Percentiles rank a stretch among this genome's conserved stretches.
phyloP scores from a whole-genome alignment of 2,888 invertebrate species.

The Cryptus armator region DNA sequence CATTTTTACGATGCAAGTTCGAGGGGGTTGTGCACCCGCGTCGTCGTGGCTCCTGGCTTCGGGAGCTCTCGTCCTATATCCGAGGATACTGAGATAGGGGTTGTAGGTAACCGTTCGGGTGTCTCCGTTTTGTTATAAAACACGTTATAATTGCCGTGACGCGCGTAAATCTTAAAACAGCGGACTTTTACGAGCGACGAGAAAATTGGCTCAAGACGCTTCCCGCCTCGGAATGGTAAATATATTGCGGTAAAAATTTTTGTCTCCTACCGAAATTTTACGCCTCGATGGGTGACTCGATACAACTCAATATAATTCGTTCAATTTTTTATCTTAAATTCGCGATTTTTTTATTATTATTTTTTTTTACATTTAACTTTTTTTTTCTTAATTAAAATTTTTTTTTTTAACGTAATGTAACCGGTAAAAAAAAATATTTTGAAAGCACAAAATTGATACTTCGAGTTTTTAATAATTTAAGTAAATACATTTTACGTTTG shows the following conservation, averaged over 20 bases:
- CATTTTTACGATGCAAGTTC: conserved; percentile 84
- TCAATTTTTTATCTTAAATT: background rate
- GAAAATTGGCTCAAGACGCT: conserved; percentile 83
- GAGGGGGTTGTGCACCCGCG: conserved; percentile 77
- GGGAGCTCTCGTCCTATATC: conserved; percentile 4
- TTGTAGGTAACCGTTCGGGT: conserved; percentile 40
- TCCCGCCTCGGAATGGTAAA: conserved; percentile 67
- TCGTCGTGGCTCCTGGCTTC: conserved; percentile 32
- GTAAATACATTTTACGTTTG: conserved; percentile 10
- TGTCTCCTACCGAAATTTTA: conserved; percentile 31
- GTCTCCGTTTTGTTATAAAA: conserved; percentile 79
- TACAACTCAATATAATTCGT: background rate
- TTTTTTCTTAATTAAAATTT: background rate
- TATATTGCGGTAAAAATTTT: conserved; percentile 46
- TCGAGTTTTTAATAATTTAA: background rate
- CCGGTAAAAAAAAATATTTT: conserved; percentile 19
- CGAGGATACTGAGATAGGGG: conserved; percentile 22
- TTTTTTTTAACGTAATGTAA: background rate
- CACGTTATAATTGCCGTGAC: conserved; percentile 84
- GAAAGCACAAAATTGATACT: background rate
- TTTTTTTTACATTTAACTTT: background rate
- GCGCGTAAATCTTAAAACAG: conserved; percentile 83
- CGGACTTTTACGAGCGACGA: conserved; percentile 81
- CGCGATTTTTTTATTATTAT: no score
- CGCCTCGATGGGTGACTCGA: conserved; percentile 19